phyloP scores from a whole-genome alignment of 2,888 invertebrate species.

The Tetrapedia diversipes region DNA sequence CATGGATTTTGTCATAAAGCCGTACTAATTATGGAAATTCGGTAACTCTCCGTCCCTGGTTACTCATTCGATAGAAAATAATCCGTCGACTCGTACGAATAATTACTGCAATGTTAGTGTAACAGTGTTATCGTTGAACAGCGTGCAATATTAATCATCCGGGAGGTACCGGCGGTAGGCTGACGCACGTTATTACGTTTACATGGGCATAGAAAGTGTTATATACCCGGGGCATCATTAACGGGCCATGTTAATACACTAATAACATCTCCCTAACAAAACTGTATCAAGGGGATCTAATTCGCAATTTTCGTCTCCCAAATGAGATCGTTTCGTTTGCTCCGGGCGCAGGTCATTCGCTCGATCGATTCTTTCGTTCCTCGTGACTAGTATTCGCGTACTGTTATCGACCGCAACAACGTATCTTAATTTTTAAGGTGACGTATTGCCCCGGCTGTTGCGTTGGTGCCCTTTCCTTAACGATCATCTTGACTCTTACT shows the following conservation, averaged over 20 bases:
- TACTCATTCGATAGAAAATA: slow-evolving; percentile 63
- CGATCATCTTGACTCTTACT: too few relatives aligned
- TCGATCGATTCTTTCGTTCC: slow-evolving; percentile 5
- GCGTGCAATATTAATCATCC: slow-evolving; percentile 65
- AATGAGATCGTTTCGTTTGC: slow-evolving; percentile 9
- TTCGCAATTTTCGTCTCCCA: slow-evolving; percentile 41
- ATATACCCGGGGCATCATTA: slow-evolving; percentile 42
- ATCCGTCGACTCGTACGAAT: slow-evolving; percentile 58
- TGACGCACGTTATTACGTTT: slow-evolving; percentile 62
- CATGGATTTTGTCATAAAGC: slow-evolving; percentile 33
- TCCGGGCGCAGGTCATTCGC: slow-evolving; percentile 19
- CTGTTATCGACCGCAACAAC: too few relatives aligned
- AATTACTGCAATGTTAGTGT: slow-evolving; percentile 66
- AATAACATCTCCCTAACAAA: slow-evolving; percentile 51
- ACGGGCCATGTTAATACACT: slow-evolving; percentile 48
- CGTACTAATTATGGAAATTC: slow-evolving; percentile 50
- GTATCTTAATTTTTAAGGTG: too few relatives aligned
- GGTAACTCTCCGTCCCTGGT: slow-evolving; percentile 56
- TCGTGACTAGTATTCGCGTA: too few relatives aligned
- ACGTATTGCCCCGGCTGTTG: too few relatives aligned
- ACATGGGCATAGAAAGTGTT: slow-evolving; percentile 57
- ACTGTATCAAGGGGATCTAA: slow-evolving; percentile 35
- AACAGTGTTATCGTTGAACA: slow-evolving; percentile 60
- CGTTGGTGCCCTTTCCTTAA: too few relatives aligned
- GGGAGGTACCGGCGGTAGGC: slow-evolving; percentile 30